These are phyloP conservation scores for Drosophila prosaltans DNA, from an alignment of 1,140 invertebrate genomes.

Conservation along the genomic window DNA sequence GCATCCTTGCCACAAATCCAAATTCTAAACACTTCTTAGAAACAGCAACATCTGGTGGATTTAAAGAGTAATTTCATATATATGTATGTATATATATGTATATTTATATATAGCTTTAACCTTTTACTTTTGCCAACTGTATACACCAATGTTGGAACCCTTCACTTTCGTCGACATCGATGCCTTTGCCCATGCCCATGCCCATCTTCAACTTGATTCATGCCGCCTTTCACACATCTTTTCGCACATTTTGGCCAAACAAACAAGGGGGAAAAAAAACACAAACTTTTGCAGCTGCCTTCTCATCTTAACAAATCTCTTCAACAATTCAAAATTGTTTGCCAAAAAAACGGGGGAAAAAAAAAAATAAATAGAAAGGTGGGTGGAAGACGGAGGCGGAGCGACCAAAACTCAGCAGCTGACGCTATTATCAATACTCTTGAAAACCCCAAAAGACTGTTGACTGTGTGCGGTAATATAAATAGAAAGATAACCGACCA, in stretches of 20 bases:
- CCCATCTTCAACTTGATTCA: background rate
- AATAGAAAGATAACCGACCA: background rate
- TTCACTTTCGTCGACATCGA: slow-evolving; percentile 46
- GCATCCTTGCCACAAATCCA: slow-evolving; percentile 35
- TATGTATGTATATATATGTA: slow-evolving; percentile 12
- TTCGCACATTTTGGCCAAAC: slow-evolving; percentile 60
- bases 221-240: slow-evolving; percentile 76
- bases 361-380: background rate
- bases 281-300: slow-evolving; percentile 24
- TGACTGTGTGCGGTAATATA: background rate
- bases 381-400: background rate
- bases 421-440: slow-evolving; percentile 42
- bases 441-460: background rate
- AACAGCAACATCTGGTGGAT: slow-evolving; percentile 36
- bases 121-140: slow-evolving; percentile 42
- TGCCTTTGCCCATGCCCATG: slow-evolving; percentile 42
- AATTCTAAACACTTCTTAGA: slow-evolving; percentile 59
- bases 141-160: slow-evolving; percentile 9
- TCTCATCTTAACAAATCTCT: slow-evolving; percentile 54
- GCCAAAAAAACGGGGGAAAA: slow-evolving; percentile 31
- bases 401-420: slow-evolving; percentile 34
- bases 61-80: slow-evolving; percentile 67
- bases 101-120: slow-evolving; percentile 40
- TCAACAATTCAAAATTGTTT: slow-evolving; percentile 76
- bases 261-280: slow-evolving; percentile 36